These are phyloP conservation scores for Anagrus nilaparvatae DNA, from an alignment of 1,140 invertebrate genomes.

Conservation along the genomic window DNA sequence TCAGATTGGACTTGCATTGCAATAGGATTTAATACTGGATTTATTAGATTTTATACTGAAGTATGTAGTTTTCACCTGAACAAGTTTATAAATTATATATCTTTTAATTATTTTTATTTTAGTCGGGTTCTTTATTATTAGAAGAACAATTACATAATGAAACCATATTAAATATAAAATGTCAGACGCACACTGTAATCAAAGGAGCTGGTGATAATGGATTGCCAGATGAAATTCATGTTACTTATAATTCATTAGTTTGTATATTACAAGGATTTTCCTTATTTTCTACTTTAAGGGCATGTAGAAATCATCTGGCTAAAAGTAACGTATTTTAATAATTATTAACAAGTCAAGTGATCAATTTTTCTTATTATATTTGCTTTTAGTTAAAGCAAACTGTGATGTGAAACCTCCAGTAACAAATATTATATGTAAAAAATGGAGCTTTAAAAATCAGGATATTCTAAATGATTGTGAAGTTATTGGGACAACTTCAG, in stretches of 20 bases:
- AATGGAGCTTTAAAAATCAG: conserved; percentile 76
- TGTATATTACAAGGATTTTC: conserved; percentile 76
- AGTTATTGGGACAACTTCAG: conserved; percentile 63
- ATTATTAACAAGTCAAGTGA: conserved; percentile 10
- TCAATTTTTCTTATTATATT: conserved; percentile 12
- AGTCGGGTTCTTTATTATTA: conserved; percentile 70
- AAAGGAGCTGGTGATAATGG: conserved; percentile 47
- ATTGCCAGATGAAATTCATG: conserved; percentile 70
- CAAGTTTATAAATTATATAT: conserved; percentile 1
- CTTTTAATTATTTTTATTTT: conserved; percentile 15
- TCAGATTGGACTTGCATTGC: conserved; percentile 90
- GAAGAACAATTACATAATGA: conserved; percentile 79
- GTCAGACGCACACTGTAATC: conserved; percentile 61
- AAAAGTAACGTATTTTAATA: conserved; percentile 46
- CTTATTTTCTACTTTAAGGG: conserved; percentile 70
- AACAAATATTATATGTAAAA: conserved; percentile 59
- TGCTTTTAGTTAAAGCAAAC: conserved; percentile 60
- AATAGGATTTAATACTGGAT: conserved; percentile 77
- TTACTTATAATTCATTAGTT: conserved; percentile 64
- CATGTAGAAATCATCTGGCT: conserved; percentile 70
- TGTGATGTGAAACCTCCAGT: conserved; percentile 49
- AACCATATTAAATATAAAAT: conserved; percentile 68
- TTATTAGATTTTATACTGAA: conserved; percentile 80
- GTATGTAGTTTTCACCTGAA: conserved; percentile 35
- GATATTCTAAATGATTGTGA: conserved; percentile 65